Base-by-base conservation (phyloP, 2,113 vertebrate genomes). In the Corythaixoides concolor region DNA sequence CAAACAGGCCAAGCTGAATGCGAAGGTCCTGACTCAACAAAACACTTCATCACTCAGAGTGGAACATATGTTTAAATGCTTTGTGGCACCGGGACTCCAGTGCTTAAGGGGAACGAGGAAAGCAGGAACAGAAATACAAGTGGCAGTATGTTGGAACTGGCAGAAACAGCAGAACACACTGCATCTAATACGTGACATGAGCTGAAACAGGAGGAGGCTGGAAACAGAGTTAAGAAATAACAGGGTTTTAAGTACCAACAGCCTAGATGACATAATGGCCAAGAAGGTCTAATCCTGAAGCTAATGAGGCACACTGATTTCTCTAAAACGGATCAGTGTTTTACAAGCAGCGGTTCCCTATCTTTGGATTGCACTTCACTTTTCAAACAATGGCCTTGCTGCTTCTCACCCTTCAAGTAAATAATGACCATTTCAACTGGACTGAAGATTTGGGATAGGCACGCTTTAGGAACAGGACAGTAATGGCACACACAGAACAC, bases 81-180 rank as follows among this genome's bases (percentile, higher is more conserved):
- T 62, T 89, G 56, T 47, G 41, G 64, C 56, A 73, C 23, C 5
- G 43, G 22, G 43, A 83, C 41, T 66, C 43, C 56, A 67, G 59
- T 0, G 4, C 75, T 84, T 45, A 27, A 56, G 28, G 12, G 21
- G 56, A 85, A 89, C 0, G 27, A 59, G 39, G 52, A 81, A 95
- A 95, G 73, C 41, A 87, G 56, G 55, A 89, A 85, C 37, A 86
- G 59, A 64, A 93, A 89, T 93, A 11, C n/a, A 72, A 77, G 70
- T 24, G 59, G 35, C 73, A 73, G 86, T 27, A 64, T 28, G 58
- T 64, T 56, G 68, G 64, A 50, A 37, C 63, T 93, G 80, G 52
- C 72, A 86, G 69, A 84, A 63, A 55, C 27, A 75, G 52, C 28
- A 53, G 73, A 95, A 93, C 0, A 6, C 26, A 15, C 45, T 10